These are phyloP conservation scores for Nineta flava DNA, from an alignment of 2,888 invertebrate genomes.

Conservation along the genomic window DNA sequence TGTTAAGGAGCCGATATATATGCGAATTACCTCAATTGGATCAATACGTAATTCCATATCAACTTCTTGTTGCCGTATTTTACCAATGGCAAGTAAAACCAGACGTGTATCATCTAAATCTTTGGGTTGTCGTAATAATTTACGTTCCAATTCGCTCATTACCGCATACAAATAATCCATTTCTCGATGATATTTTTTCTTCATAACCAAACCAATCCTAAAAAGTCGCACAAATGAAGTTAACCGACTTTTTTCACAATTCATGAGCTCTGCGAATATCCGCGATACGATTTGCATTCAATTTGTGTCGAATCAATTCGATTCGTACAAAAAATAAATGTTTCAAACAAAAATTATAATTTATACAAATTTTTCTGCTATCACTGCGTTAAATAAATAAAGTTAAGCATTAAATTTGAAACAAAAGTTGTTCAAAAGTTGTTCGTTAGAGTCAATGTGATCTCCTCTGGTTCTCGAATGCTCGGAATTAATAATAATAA, in stretches of 20 bases:
- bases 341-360: too few species aligned
- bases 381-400: too few species aligned
- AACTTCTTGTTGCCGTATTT: constrained; percentile 87
- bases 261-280: too few species aligned
- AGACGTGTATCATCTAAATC: constrained; percentile 88
- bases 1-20: too few species aligned
- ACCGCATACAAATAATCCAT: constrained; percentile 89
- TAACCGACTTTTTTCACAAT: too few species aligned
- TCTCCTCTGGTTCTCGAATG: too few species aligned
- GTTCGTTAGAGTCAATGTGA: too few species aligned
- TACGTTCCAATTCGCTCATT: constrained; percentile 82
- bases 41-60: constrained; percentile 88
- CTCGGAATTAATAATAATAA: too few species aligned
- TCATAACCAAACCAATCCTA: constrained; percentile 68
- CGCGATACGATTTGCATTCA: too few species aligned
- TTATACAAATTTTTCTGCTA: background rate
- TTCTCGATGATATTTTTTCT: constrained; percentile 77
- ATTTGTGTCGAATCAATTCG: background rate
- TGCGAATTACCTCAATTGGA: constrained; percentile 81
- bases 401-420: too few species aligned
- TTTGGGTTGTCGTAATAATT: constrained; percentile 71
- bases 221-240: background rate
- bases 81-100: constrained; percentile 85
- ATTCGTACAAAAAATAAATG: background rate
- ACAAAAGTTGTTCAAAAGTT: too few species aligned